Evolutionary conservation across 2,797 vertebrate genomes (phyloP), one percentile per base, ranked within the genome.

Genomic region (Tangara arthus): DNA sequence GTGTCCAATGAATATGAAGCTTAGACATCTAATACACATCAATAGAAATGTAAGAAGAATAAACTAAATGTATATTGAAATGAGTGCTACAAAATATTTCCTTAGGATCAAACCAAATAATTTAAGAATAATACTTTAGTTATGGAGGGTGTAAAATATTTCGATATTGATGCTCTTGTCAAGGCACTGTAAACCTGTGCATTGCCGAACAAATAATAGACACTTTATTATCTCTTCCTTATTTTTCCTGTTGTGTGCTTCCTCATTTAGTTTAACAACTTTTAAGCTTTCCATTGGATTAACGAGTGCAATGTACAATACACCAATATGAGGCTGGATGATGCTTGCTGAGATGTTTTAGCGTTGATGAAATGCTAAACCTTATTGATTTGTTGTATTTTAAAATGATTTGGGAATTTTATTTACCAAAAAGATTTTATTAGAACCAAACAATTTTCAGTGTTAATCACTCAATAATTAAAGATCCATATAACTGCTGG

Each of bases 401-500:
- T 70, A 73, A 95, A 82, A 89, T 10, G 4, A 79, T 84, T 86
- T 23, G 35, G 32, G 34, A 83, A 73, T 60, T 73, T 47, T 88
- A 86, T 86, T 95, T 95, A 42, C 46, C 8, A 23, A 70, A 76
- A 87, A 76, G 19, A 60, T 89, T 89, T 76, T 66, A 64, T 87
- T 91, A 69, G 8, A 82, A 24, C 6, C n/a, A 86, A 64, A 59
- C 79, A 87, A 92, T 90, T 94, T 69, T 77, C 65, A 37, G 8
- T 53, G 59, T 83, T 95, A 79, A 93, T 94, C n/a, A 66, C 24
- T n/a, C 30, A 77, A 42, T 73, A 93, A 95, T 90, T 92, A 93
- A 81, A 90, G 21, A 76, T 53, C 60, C 34, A 14, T 72, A 59
- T 82, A 61, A 82, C 52, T 79, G 44, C n/a, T 59, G 56, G 59